phyloP scores from a whole-genome alignment of 2,888 invertebrate genomes.

The Phalangium opilio region DNA sequence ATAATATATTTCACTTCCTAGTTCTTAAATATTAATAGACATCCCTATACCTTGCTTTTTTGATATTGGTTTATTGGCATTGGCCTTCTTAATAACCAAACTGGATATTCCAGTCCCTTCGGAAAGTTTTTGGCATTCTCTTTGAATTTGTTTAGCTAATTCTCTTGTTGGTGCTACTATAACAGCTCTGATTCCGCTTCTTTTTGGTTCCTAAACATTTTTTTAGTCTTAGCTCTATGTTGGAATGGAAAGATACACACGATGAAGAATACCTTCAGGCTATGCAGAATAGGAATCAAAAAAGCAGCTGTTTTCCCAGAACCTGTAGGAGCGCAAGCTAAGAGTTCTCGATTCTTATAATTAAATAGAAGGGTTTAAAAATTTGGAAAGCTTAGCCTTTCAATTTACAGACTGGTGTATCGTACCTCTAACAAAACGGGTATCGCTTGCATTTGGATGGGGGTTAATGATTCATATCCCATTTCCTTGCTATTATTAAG shows the following conservation, averaged over 20 bases:
- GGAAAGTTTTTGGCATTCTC: constrained; percentile 59
- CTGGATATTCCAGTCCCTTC: constrained; percentile 55
- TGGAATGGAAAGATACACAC: not conserved
- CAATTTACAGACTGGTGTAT: not conserved
- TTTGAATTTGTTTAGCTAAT: constrained; percentile 63
- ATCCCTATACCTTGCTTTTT: constrained; percentile 46
- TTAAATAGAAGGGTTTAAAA: constrained; percentile 17
- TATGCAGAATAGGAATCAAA: constrained; percentile 69
- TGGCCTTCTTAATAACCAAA: constrained; percentile 60
- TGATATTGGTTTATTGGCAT: constrained; percentile 50
- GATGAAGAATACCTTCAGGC: constrained; percentile 20
- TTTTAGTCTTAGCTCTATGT: not conserved
- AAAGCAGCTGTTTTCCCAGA: constrained; percentile 96
- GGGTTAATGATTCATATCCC: constrained; percentile 61
- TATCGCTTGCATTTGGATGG: constrained; percentile 83
- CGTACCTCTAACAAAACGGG: constrained; percentile 55
- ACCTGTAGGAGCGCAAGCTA: constrained; percentile 93
- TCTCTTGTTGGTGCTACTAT: constrained; percentile 87
- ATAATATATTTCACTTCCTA: not conserved
- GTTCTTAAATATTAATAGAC: constrained; percentile 14
- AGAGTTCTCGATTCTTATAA: constrained; percentile 54
- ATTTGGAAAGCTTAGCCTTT: not conserved
- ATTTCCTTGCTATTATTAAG: constrained; percentile 51
- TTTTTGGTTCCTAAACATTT: constrained; percentile 39
- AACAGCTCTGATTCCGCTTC: constrained; percentile 65